Conservation (phyloP, 35 echinoderm and acorn worm species). For the Apostichopus parvimensis region DNA sequence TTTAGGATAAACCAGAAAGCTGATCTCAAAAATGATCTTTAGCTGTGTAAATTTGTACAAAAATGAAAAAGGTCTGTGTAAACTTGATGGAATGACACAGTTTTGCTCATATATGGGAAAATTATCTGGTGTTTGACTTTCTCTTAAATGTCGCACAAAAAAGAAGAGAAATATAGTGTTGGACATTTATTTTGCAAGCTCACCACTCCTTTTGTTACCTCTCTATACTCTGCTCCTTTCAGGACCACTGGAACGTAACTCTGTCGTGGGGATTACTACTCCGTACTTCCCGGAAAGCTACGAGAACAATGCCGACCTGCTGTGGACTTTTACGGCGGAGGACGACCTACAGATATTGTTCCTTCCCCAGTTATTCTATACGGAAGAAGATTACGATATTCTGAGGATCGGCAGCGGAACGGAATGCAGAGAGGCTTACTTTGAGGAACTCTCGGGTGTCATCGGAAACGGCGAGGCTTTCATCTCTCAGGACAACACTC, state of each 20-base stretch:
- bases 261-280: neutral
- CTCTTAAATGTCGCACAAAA: too few relatives aligned
- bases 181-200: too few relatives aligned
- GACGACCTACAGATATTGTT: neutral
- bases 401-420: slow-evolving; percentile 8
- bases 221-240: neutral
- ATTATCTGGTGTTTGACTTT: too few relatives aligned
- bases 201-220: too few relatives aligned
- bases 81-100: too few relatives aligned
- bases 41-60: too few relatives aligned
- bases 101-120: too few relatives aligned
- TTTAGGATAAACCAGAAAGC: too few relatives aligned
- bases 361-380: neutral
- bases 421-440: neutral
- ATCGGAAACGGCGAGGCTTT: neutral
- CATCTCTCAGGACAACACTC: slow-evolving; percentile 9
- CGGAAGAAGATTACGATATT: slow-evolving; percentile 16
- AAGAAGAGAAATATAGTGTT: too few relatives aligned
- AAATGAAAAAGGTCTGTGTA: too few relatives aligned
- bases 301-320: slow-evolving; percentile 1
- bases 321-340: slow-evolving; percentile 15
- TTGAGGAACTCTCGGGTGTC: neutral
- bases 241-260: neutral
- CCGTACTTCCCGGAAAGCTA: neutral
- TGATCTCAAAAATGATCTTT: too few relatives aligned